Evolutionary conservation across 1,140 invertebrate species (phyloP).

Genomic region (Cepaea nemoralis): DNA sequence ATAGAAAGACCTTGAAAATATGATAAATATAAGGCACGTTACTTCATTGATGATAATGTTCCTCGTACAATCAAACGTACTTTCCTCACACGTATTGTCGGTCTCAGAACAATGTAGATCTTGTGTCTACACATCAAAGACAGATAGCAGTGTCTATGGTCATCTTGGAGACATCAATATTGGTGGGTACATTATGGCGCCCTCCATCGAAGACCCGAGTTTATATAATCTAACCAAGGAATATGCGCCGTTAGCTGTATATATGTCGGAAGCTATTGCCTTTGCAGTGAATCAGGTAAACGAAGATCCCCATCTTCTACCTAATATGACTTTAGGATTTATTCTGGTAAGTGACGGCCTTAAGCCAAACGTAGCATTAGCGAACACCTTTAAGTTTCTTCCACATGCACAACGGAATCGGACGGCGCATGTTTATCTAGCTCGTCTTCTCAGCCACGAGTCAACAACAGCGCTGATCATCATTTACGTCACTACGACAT

Average conservation of each 20-base stretch:
- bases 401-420: neutral
- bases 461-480: neutral
- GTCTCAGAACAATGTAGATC: too few relatives aligned
- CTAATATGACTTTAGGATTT: slow-evolving; percentile 14
- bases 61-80: too few relatives aligned
- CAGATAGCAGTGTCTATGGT: neutral
- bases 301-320: neutral
- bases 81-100: too few relatives aligned
- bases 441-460: too few relatives aligned
- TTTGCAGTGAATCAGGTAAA: slow-evolving; percentile 4
- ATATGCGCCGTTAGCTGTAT: neutral
- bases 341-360: neutral
- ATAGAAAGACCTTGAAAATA: too few relatives aligned
- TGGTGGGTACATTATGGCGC: neutral
- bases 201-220: too few relatives aligned
- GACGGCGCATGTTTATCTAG: neutral
- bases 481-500: neutral
- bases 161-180: slow-evolving; percentile 1
- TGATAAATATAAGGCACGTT: too few relatives aligned
- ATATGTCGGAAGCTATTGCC: neutral
- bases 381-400: neutral
- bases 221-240: too few relatives aligned
- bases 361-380: neutral
- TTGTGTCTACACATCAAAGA: too few relatives aligned
- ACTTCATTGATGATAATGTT: too few relatives aligned